Evolutionary conservation across 2,888 invertebrate species (phyloP).

Genomic region (Nyleta sp.): DNA sequence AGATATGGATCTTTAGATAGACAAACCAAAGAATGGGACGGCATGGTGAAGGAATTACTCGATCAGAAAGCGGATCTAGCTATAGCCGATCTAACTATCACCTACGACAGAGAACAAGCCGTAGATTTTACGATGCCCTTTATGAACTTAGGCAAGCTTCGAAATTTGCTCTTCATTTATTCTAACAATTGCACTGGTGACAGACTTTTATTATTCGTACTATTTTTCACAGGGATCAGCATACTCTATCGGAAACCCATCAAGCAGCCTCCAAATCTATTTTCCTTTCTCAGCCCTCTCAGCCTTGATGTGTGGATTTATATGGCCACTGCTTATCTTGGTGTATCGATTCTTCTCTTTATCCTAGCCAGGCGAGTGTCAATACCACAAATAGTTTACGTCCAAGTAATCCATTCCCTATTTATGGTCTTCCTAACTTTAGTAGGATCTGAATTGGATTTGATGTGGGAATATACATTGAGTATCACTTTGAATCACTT

Average conservation of each 20-base stretch:
- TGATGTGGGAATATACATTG: no score
- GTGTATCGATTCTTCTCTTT: slow-evolving; percentile 86
- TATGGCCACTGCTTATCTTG: slow-evolving; percentile 86
- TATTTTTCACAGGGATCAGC: slow-evolving; percentile 82
- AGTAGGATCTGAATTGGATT: no score
- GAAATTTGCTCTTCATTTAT: no score
- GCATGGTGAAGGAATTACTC: slow-evolving; percentile 93
- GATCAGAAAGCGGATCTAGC: slow-evolving; percentile 97
- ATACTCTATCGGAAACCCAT: slow-evolving; percentile 86
- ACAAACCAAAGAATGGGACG: slow-evolving; percentile 95
- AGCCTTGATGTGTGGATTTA: slow-evolving; percentile 86
- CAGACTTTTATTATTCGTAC: no score
- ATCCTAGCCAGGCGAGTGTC: slow-evolving; percentile 84
- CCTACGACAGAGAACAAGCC: slow-evolving; percentile 95
- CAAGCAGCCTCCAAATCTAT: slow-evolving; percentile 86
- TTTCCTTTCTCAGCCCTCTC: slow-evolving; percentile 87
- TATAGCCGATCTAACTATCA: slow-evolving; percentile 98
- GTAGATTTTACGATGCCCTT: slow-evolving; percentile 94
- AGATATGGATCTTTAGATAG: slow-evolving; percentile 92
- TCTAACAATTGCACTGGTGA: no score
- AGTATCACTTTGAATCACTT: no score
- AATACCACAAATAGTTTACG: no score
- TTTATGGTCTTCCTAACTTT: no score
- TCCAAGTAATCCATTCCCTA: no score
- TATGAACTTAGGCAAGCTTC: slow-evolving; percentile 92